Evolutionary conservation across 2,888 invertebrate species (phyloP).

Genomic region (Trilocha varians): DNA sequence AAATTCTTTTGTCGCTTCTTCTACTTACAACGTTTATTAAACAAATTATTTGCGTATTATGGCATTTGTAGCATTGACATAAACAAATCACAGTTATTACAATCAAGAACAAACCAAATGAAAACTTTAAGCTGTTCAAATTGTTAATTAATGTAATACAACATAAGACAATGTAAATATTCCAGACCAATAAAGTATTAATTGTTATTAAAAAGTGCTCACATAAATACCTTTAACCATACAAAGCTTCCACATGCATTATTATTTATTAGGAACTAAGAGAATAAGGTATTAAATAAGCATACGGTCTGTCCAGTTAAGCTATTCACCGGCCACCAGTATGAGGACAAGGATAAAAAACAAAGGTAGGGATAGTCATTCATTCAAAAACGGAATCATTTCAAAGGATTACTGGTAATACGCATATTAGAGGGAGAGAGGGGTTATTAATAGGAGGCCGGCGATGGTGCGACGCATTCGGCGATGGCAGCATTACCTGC

Average conservation of each 20-base stretch:
- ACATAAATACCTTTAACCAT: conserved; percentile 32
- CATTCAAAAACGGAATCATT: conserved; percentile 8
- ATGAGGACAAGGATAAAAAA: conserved; percentile 21
- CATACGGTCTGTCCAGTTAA: conserved; percentile 51
- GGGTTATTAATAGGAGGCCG: conserved; percentile 22
- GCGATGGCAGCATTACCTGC: conserved; percentile 54
- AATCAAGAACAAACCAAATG: too few species aligned
- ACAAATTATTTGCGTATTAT: background rate
- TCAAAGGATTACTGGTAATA: background rate
- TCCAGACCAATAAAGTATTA: too few species aligned
- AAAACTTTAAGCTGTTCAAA: too few species aligned
- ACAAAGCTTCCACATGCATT: conserved; percentile 55
- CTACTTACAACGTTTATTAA: background rate
- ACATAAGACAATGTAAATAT: too few species aligned
- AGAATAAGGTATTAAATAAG: conserved; percentile 44
- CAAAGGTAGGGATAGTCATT: background rate
- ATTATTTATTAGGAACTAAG: conserved; percentile 35
- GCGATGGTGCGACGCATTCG: conserved; percentile 36
- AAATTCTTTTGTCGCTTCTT: background rate
- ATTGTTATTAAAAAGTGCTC: conserved; percentile 6
- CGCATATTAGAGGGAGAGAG: conserved; percentile 3
- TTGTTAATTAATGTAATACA: too few species aligned
- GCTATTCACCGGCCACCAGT: conserved; percentile 61
- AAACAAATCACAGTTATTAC: conserved; percentile 1
- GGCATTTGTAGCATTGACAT: conserved; percentile 9